These are phyloP conservation scores for Schizotus pectinicornis DNA, from an alignment of 2,888 invertebrate species.

Conservation along the genomic window DNA sequence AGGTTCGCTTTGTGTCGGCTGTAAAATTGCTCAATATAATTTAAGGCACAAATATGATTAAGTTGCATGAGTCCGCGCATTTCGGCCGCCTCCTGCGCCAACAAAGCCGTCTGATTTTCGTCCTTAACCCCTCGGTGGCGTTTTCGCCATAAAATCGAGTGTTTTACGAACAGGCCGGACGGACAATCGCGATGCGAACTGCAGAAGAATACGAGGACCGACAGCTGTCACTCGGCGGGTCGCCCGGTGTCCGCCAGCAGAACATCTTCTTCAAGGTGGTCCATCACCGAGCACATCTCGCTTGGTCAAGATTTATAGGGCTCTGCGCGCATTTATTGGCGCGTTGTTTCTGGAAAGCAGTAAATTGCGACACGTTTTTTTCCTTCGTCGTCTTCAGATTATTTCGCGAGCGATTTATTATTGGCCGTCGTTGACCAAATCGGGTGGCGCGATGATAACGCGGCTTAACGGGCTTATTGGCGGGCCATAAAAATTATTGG, in stretches of 20 bases:
- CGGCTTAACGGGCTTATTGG: no score
- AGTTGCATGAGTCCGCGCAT: conserved; percentile 5
- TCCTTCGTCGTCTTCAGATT: not conserved
- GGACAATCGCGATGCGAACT: conserved; percentile 18
- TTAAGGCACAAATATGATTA: not conserved
- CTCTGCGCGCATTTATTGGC: conserved; percentile 13
- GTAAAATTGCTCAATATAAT: no score
- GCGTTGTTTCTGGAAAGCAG: conserved; percentile 18
- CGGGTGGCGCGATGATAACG: no score
- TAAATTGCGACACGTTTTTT: not conserved
- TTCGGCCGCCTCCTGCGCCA: conserved; percentile 6
- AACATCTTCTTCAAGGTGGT: conserved; percentile 55
- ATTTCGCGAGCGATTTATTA: not conserved
- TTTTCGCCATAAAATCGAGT: conserved; percentile 28
- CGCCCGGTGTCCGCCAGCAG: conserved; percentile 46
- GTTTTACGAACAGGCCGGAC: conserved; percentile 26
- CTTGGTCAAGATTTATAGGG: conserved; percentile 33
- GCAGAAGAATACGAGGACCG: conserved; percentile 29
- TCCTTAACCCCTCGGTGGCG: conserved; percentile 10
- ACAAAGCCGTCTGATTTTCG: not conserved
- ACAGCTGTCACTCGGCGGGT: conserved; percentile 54
- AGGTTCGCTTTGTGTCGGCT: no score
- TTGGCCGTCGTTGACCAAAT: no score
- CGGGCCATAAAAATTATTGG: not conserved
- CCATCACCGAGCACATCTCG: conserved; percentile 34